A percentile compares a stretch with the other conserved stretches of the same genome.
Evolutionary conservation across 1,140 invertebrate genomes (phyloP).

Genomic region (Bombus difficillimus): DNA sequence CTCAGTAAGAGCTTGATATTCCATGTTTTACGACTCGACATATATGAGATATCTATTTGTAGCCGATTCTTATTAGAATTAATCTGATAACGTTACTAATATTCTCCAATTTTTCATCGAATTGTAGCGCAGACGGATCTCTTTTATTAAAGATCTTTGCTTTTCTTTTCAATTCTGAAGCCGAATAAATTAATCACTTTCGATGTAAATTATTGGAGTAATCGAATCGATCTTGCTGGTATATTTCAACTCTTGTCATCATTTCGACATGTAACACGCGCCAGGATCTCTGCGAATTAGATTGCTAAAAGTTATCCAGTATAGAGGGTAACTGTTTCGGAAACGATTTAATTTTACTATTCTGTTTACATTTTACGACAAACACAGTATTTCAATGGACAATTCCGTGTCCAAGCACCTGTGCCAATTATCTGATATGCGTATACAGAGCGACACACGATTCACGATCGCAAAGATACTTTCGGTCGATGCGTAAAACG

Average conservation of each 20-base stretch:
- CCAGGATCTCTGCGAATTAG: neutral
- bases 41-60: neutral
- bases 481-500: neutral
- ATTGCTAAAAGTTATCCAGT: too few species aligned
- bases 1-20: neutral
- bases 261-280: neutral
- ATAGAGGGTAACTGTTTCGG: neutral
- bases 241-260: neutral
- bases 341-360: neutral
- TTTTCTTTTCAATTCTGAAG: neutral
- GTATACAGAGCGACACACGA: conserved; percentile 26
- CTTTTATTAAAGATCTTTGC: too few species aligned
- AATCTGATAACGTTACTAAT: neutral
- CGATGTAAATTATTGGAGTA: neutral
- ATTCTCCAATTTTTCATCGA: neutral
- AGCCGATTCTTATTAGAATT: neutral
- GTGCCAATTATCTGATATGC: conserved; percentile 14
- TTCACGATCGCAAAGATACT: conserved; percentile 1
- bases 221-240: neutral
- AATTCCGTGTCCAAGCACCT: conserved; percentile 22
- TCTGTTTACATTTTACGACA: neutral
- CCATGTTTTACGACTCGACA: neutral
- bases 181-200: too few species aligned
- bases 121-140: too few species aligned
- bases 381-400: conserved; percentile 7